Conservation (phyloP, 2,797 vertebrate species). For the Falco novaeseelandiae region DNA sequence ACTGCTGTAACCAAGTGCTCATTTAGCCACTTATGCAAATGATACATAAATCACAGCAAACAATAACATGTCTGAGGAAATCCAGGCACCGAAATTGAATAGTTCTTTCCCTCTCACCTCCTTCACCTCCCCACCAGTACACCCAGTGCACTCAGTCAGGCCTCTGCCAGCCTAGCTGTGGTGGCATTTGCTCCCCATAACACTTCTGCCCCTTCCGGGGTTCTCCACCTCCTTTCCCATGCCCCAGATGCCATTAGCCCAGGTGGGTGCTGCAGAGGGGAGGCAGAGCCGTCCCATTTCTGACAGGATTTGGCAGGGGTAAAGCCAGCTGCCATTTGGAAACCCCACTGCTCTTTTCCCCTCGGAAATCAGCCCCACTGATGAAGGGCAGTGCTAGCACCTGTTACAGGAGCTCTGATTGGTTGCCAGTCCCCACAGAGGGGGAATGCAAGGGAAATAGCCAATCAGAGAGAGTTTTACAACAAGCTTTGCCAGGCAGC, state of each 20-base stretch:
- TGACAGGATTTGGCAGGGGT: accelerated
- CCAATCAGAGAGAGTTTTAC: neutral
- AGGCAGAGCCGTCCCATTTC: neutral
- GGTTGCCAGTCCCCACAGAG: neutral
- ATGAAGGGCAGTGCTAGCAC: accelerated
- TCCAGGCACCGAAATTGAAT: neutral
- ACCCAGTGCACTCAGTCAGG: neutral
- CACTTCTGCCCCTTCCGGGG: neutral
- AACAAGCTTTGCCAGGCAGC: neutral
- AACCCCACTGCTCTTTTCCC: neutral
- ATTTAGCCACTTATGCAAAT: neutral
- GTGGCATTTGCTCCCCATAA: neutral
- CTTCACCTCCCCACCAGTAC: neutral
- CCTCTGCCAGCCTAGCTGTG: neutral
- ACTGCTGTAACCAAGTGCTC: neutral
- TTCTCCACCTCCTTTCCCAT: neutral
- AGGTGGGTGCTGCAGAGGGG: neutral
- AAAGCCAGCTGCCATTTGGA: accelerated
- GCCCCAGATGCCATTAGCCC: neutral
- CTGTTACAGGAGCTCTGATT: neutral
- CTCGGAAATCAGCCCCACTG: neutral
- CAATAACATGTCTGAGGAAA: neutral
- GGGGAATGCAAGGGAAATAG: accelerated
- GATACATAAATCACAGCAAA: slow-evolving; percentile 1
- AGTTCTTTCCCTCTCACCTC: neutral